phyloP scores from a whole-genome alignment of 2,113 vertebrate species.

The Dasyurus viverrinus region DNA sequence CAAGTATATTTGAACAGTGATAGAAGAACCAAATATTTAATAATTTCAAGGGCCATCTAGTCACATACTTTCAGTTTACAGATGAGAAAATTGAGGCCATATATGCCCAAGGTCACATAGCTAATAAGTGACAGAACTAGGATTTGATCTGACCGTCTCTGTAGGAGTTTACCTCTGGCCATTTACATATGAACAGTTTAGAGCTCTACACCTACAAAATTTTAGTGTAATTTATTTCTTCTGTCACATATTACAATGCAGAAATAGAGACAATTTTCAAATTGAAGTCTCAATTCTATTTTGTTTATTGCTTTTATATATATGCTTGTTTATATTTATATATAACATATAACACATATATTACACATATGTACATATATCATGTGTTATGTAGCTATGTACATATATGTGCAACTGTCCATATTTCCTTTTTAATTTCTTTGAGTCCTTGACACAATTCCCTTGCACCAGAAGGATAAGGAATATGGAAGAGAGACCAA shows the following conservation, averaged over 20 bases:
- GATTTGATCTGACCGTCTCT: neutral
- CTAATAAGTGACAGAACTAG: neutral
- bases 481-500: neutral
- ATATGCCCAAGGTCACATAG: neutral
- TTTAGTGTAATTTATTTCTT: neutral
- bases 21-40: neutral
- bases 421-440: neutral
- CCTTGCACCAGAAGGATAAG: neutral
- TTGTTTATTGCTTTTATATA: neutral
- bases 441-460: neutral
- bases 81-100: neutral
- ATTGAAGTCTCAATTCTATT: neutral
- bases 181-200: neutral
- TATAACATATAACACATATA: neutral
- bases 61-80: neutral
- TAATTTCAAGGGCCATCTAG: neutral
- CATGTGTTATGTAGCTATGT: neutral
- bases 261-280: neutral
- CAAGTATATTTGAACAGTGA: neutral
- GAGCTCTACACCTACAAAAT: neutral
- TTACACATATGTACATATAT: neutral
- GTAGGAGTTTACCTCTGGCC: neutral
- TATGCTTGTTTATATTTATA: neutral
- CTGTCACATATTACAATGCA: neutral
- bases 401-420: neutral